These are phyloP conservation scores for Rhinatrema bivittatum DNA, from an alignment of 2,797 vertebrate species.

Conservation along the genomic window DNA sequence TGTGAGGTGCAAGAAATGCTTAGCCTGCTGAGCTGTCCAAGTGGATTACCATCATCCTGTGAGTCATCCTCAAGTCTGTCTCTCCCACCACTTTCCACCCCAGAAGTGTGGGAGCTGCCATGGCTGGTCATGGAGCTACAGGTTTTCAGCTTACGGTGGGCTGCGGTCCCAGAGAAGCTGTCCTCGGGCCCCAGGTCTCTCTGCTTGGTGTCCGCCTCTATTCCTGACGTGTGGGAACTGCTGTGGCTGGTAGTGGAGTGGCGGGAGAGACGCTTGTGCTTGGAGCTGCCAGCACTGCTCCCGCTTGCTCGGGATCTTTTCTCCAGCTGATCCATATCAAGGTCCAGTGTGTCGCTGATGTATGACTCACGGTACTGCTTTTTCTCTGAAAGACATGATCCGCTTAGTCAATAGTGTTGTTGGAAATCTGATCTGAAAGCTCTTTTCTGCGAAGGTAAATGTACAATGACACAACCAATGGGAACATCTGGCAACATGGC, in stretches of 20 bases:
- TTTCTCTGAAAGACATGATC: conserved; percentile 66
- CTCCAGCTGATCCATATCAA: conserved; percentile 92
- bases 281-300: conserved; percentile 81
- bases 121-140: conserved; percentile 92
- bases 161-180: conserved; percentile 57
- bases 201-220: conserved; percentile 75
- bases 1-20: background rate
- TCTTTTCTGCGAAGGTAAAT: too few relatives aligned
- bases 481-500: too few relatives aligned
- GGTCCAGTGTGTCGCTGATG: conserved; percentile 93
- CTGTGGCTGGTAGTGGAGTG: conserved; percentile 86
- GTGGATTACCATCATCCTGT: conserved; percentile 70
- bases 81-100: conserved; percentile 88
- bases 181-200: conserved; percentile 51
- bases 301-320: conserved; percentile 88
- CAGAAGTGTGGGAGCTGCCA: conserved; percentile 92
- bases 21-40: background rate
- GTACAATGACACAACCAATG: too few relatives aligned
- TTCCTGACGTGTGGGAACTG: conserved; percentile 94
- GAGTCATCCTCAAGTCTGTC: conserved; percentile 84
- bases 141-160: conserved; percentile 75
- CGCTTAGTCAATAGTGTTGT: background rate
- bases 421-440: too few relatives aligned
- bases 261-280: conserved; percentile 80
- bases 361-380: conserved; percentile 97